Evolutionary conservation across 2,113 vertebrate species (phyloP), one percentile per base, ranked within the genome.

Genomic region (Corythaixoides concolor): DNA sequence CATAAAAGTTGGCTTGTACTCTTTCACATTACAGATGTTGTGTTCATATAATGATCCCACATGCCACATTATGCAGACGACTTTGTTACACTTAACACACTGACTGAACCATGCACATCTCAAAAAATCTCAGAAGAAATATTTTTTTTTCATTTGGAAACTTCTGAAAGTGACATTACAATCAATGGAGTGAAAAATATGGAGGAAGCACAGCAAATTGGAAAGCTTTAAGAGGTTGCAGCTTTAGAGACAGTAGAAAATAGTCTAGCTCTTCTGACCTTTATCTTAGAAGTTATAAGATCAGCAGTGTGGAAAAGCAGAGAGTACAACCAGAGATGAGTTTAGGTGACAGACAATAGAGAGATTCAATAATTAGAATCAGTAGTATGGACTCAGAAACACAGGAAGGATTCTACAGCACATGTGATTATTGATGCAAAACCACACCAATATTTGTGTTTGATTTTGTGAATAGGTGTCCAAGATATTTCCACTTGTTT

Each of bases 131-230:
- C 86, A 63, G 45, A 94, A 94, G 80, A 74, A 91, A 75, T 32
- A n/a, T 56, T 11, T 69, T 62, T 45, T 60, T 84, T 87, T 70
- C 8, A 47, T 64, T 59, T 78, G 49, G 62, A 93, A 93, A 85
- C 32, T 88, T 89, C 88, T 82, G 81, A 35, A 88, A 89, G 63
- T 89, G 70, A 70, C 69, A 85, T 88, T 96, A 89, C 74, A 91
- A 84, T 78, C 68, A 95, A 84, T 87, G 70, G 52, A 93, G 81
- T 93, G 81, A 91, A 94, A 93, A 97, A 94, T 60, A 63, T 3
- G 37, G 49, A 77, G 13, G 20, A 91, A 89, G 69, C 15, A 70
- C 37, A 89, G 92, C 87, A 88, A 78, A 89, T 26, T 72, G 39
- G n/a, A 33, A 74, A 67, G 28, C 45, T 66, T 80, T 53, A 91